Evolutionary conservation across 2,888 invertebrate genomes (phyloP).

Genomic region (Melanophora roralis): DNA sequence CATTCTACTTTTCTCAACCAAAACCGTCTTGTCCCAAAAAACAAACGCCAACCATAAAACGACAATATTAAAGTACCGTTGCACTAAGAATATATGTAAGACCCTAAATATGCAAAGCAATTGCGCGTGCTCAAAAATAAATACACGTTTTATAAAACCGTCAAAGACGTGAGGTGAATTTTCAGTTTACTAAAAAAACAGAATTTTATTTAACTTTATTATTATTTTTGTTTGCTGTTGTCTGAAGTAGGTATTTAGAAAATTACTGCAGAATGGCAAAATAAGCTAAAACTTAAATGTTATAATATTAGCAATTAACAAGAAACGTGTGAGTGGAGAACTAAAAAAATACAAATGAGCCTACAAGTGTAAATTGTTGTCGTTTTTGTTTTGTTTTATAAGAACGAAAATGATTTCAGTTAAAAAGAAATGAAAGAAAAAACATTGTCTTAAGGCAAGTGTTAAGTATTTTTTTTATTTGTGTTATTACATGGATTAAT

Average conservation of each 20-base stretch:
- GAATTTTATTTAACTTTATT: background rate
- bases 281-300: background rate
- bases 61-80: conserved; percentile 42
- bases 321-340: background rate
- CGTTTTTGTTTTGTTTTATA: background rate
- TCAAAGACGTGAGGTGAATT: conserved; percentile 53
- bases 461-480: too few species aligned
- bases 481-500: too few species aligned
- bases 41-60: background rate
- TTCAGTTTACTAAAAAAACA: background rate
- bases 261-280: background rate
- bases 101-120: background rate
- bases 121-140: conserved; percentile 57
- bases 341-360: background rate
- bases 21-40: conserved; percentile 44
- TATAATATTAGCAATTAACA: background rate
- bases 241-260: conserved; percentile 48
- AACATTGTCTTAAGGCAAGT: too few species aligned
- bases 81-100: background rate
- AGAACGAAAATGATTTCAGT: background rate
- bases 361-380: background rate
- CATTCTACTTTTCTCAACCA: conserved; percentile 27
- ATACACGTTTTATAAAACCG: conserved; percentile 49
- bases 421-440: background rate
- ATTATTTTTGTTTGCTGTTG: background rate